Conservation (phyloP, 2,113 vertebrate species). For the Colistium nudipinnis region DNA sequence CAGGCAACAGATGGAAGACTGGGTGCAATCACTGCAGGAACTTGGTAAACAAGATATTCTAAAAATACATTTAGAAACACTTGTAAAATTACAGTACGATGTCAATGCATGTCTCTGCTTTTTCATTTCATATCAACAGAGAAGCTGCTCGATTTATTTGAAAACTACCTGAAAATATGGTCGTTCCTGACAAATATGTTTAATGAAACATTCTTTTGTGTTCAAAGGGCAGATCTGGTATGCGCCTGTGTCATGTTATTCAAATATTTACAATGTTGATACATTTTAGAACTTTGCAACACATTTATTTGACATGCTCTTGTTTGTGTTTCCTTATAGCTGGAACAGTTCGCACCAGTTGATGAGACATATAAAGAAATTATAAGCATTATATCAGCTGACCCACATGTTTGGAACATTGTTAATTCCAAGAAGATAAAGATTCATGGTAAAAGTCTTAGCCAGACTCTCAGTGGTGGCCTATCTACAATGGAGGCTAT, state of each 20-base stretch:
- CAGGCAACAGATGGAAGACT: conserved; percentile 73
- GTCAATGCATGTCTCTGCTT: conserved; percentile 1
- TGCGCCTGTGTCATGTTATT: conserved; percentile 11
- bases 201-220: conserved; percentile 71
- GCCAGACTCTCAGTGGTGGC: conserved; percentile 68
- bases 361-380: conserved; percentile 81
- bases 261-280: not conserved
- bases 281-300: not conserved
- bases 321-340: conserved; percentile 63
- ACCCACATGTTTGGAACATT: conserved; percentile 80
- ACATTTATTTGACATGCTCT: not conserved
- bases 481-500: conserved; percentile 81
- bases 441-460: conserved; percentile 72
- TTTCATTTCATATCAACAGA: conserved; percentile 55
- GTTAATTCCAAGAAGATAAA: conserved; percentile 51
- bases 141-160: conserved; percentile 79
- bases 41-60: conserved; percentile 76
- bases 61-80: not conserved
- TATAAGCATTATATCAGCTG: conserved; percentile 68
- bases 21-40: conserved; percentile 74
- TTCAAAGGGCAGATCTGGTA: conserved; percentile 80
- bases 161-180: conserved; percentile 85
- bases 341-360: conserved; percentile 75
- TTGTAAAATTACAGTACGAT: not conserved
- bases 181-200: conserved; percentile 84